Percentiles rank a stretch among this genome's conserved stretches.
Evolutionary conservation across 2,797 vertebrate species (phyloP).

Genomic region (Todus mexicanus): DNA sequence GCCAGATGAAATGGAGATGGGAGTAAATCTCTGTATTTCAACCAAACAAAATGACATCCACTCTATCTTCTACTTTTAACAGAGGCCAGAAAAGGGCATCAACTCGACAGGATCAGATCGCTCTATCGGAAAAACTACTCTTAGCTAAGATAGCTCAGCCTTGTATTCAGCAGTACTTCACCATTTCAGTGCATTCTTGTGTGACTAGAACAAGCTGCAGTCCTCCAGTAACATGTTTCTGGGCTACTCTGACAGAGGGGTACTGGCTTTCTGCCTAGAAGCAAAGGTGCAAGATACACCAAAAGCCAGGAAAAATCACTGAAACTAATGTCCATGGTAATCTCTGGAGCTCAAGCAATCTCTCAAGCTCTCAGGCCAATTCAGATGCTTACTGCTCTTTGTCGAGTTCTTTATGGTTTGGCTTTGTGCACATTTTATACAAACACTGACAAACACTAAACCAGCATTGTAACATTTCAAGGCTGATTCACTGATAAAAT

Average conservation of each 20-base stretch:
- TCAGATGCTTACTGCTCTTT: background rate
- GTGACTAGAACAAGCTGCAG: background rate
- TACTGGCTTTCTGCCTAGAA: background rate
- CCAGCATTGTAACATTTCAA: conserved; percentile 3
- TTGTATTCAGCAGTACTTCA: background rate
- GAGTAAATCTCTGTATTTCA: conserved; percentile 37
- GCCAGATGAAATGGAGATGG: conserved; percentile 18
- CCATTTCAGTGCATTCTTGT: background rate
- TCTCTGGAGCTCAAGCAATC: conserved; percentile 7
- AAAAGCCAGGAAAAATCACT: background rate
- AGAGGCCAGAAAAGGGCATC: conserved; percentile 23
- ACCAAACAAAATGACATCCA: conserved; percentile 25
- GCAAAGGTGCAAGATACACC: background rate
- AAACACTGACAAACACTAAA: background rate
- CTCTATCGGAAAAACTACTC: background rate
- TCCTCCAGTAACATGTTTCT: background rate
- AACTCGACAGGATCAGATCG: background rate
- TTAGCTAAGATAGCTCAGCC: background rate
- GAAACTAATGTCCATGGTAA: background rate
- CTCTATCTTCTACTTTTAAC: conserved; percentile 13
- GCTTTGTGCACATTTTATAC: background rate
- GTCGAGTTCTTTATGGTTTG: conserved; percentile 16
- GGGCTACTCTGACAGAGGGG: background rate
- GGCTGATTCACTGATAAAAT: conserved; percentile 32
- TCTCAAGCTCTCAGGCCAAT: background rate